Evolutionary conservation across 1,140 invertebrate genomes (phyloP).

Genomic region (Liolophura sinensis): DNA sequence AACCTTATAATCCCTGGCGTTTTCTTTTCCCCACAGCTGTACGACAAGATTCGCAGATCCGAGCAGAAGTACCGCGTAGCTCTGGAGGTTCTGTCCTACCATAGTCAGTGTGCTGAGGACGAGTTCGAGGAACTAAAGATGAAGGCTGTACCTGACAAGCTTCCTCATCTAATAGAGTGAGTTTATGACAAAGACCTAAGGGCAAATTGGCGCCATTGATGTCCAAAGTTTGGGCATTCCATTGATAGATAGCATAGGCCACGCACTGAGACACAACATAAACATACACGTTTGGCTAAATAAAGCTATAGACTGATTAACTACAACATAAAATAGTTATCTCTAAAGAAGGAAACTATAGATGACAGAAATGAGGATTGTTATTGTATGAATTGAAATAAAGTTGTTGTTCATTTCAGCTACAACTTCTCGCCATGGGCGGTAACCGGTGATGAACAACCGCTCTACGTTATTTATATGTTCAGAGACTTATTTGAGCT

Average conservation of each 20-base stretch:
- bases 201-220: too few species aligned
- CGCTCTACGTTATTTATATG: constrained; percentile 75
- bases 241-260: too few species aligned
- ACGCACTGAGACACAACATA: too few species aligned
- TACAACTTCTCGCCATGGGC: constrained; percentile 75
- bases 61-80: constrained; percentile 84
- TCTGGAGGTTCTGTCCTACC: constrained; percentile 80
- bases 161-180: constrained; percentile 56
- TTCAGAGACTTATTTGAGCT: constrained; percentile 75
- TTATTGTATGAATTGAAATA: too few species aligned
- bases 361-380: too few species aligned
- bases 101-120: constrained; percentile 75
- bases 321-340: too few species aligned
- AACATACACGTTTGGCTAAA: too few species aligned
- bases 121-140: constrained; percentile 67
- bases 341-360: background rate
- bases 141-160: constrained; percentile 42
- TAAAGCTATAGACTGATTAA: too few species aligned
- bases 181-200: constrained; percentile 9
- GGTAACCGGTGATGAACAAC: constrained; percentile 71
- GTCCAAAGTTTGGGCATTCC: too few species aligned
- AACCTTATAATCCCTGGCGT: background rate
- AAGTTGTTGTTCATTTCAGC: constrained; percentile 50
- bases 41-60: constrained; percentile 80
- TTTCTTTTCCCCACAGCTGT: constrained; percentile 61